Conservation (phyloP, 2,888 invertebrate genomes). For the Sinodicranocentrus sp. region DNA sequence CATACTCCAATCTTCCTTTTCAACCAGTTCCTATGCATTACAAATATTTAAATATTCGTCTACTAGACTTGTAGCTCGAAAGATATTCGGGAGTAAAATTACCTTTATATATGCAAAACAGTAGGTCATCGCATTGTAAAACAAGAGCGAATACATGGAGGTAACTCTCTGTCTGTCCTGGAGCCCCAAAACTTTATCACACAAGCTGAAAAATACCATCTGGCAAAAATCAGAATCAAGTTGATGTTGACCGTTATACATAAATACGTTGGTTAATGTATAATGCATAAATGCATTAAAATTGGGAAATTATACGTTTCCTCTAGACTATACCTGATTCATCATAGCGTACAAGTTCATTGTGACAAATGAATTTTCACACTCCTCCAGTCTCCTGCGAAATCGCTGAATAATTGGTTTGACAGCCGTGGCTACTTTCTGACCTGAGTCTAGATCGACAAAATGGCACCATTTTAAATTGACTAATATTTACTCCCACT, state of each 20-base stretch:
- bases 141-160: constrained; percentile 87
- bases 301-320: too few species aligned
- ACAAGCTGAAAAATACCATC: constrained; percentile 86
- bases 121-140: constrained; percentile 89
- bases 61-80: background rate
- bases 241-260: too few species aligned
- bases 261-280: too few species aligned
- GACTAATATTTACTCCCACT: background rate
- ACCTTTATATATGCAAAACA: constrained; percentile 87
- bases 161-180: constrained; percentile 82
- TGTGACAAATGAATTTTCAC: constrained; percentile 84
- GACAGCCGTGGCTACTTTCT: constrained; percentile 63
- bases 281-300: too few species aligned
- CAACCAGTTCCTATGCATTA: constrained; percentile 78
- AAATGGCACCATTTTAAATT: background rate
- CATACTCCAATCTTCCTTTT: constrained; percentile 88
- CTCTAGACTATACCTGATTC: constrained; percentile 81
- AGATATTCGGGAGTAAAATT: background rate
- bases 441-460: constrained; percentile 66
- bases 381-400: constrained; percentile 83
- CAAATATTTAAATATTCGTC: background rate
- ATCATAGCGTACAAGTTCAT: constrained; percentile 87
- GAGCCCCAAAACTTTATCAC: constrained; percentile 84
- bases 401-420: constrained; percentile 77
- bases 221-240: too few species aligned